Conservation (phyloP, 2,797 vertebrate species). For the Manis javanica region DNA sequence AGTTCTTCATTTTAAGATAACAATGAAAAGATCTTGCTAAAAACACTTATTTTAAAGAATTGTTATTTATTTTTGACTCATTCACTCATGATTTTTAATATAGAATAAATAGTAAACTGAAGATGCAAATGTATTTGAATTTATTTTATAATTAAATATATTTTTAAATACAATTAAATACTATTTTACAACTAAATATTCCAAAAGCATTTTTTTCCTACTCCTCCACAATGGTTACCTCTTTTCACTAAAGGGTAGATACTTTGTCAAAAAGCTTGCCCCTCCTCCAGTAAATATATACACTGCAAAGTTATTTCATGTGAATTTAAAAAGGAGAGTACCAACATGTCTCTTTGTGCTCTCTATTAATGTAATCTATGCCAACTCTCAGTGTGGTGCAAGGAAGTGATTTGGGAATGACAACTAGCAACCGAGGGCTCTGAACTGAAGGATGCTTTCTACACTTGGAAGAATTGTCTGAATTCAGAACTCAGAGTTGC, state of each 20-base stretch:
- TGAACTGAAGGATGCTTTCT: not conserved
- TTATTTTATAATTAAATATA: conserved; percentile 29
- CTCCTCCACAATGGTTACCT: not conserved
- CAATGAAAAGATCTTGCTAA: conserved; percentile 45
- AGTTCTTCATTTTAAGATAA: conserved; percentile 33
- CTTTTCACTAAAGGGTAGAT: not conserved
- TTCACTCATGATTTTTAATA: conserved; percentile 12
- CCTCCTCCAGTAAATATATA: not conserved
- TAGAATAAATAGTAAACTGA: not conserved
- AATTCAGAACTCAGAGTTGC: not conserved
- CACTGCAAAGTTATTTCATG: not conserved
- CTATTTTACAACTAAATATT: conserved; percentile 26
- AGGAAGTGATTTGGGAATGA: not conserved
- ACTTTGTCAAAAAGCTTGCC: not conserved
- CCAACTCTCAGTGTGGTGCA: not conserved
- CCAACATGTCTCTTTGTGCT: not conserved
- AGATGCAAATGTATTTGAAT: not conserved
- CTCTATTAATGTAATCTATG: not conserved
- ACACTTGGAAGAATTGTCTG: not conserved
- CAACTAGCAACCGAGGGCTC: not conserved
- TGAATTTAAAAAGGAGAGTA: conserved; percentile 20
- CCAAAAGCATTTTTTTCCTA: not conserved
- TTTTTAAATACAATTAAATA: conserved; percentile 10
- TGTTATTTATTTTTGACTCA: conserved; percentile 1
- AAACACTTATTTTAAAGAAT: conserved; percentile 54